A percentile compares a stretch with the other conserved stretches of the same genome.
These are phyloP conservation scores for Lithophane ornitopus DNA, from an alignment of 2,888 invertebrate genomes.

Conservation along the genomic window DNA sequence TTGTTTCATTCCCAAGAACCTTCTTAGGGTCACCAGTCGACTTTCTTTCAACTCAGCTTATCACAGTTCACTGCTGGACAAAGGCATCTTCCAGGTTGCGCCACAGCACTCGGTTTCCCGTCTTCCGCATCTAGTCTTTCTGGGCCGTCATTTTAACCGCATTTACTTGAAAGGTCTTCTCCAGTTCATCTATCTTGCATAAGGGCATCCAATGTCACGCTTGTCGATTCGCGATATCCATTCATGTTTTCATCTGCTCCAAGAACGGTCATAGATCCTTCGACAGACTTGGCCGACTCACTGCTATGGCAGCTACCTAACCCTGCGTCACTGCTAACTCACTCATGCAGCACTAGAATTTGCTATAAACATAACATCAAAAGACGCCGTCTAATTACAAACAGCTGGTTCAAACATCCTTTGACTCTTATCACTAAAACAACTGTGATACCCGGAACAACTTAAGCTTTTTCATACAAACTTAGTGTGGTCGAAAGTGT, in stretches of 20 bases:
- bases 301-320: neutral
- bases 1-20: neutral
- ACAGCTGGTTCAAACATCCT: conserved; percentile 53
- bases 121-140: neutral
- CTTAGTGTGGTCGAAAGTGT: conserved; percentile 51
- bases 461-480: conserved; percentile 55
- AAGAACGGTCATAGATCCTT: neutral
- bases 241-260: neutral
- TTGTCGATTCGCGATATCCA: neutral
- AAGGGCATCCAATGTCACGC: no score
- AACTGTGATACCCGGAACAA: conserved; percentile 56
- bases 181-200: neutral
- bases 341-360: conserved; percentile 6
- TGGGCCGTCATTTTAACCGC: fast-evolving
- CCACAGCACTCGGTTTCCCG: neutral
- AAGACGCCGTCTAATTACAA: conserved; percentile 36
- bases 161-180: neutral
- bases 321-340: neutral
- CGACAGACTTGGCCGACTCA: neutral
- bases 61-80: neutral
- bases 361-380: conserved; percentile 23
- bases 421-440: conserved; percentile 53
- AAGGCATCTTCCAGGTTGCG: no score
- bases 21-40: neutral
- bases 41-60: neutral